Percentiles rank a stretch among this genome's conserved stretches.
These are phyloP conservation scores for Ahaetulla prasina DNA, from an alignment of 2,113 vertebrate genomes.

Conservation along the genomic window DNA sequence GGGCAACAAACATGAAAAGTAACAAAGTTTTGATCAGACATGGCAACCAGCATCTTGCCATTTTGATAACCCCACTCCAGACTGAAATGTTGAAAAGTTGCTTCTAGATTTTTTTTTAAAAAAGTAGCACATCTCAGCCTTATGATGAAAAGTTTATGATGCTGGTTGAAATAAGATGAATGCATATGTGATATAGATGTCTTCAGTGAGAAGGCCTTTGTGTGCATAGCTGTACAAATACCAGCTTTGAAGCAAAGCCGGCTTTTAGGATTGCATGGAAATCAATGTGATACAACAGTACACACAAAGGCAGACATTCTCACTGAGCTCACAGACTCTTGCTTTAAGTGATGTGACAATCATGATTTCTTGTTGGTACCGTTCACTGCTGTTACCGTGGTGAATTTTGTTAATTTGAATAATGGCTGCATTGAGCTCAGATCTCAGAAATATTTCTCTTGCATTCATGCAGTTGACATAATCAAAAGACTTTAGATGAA, in stretches of 20 bases:
- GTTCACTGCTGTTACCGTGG: neutral
- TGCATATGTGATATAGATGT: neutral
- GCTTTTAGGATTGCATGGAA: neutral
- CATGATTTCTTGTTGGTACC: neutral
- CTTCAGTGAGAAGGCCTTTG: neutral
- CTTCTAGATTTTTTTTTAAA: neutral
- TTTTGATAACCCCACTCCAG: neutral
- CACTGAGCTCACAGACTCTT: neutral
- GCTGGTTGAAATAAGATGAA: neutral
- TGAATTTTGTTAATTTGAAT: neutral
- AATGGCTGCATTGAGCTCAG: neutral
- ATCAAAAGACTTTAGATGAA: neutral
- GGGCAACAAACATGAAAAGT: neutral
- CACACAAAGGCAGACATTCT: neutral
- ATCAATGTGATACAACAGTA: neutral
- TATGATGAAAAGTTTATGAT: neutral
- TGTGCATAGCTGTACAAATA: neutral
- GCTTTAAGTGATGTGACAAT: neutral
- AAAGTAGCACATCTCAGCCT: neutral
- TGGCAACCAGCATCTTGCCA: neutral
- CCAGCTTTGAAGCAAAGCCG: neutral
- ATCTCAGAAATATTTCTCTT: neutral
- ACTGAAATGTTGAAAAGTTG: neutral
- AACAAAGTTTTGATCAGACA: neutral
- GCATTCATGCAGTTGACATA: neutral